phyloP scores from a whole-genome alignment of 2,797 vertebrate genomes.

The Oreochromis grahami region DNA sequence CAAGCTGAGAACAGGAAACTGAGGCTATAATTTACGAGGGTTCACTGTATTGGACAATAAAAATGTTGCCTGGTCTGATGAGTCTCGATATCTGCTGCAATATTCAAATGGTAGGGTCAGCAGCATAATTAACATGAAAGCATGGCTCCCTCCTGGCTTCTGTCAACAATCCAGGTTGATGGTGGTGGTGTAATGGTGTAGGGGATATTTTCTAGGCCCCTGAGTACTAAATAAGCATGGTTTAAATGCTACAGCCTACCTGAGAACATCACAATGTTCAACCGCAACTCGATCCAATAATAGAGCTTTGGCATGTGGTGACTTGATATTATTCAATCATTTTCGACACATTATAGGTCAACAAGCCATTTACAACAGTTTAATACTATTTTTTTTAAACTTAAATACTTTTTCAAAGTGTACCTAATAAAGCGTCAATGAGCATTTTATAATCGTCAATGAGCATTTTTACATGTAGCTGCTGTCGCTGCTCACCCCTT shows the following conservation, averaged over 20 bases:
- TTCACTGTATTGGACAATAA: no score
- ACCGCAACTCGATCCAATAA: not conserved
- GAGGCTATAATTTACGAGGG: no score
- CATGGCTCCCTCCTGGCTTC: not conserved
- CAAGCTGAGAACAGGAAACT: no score
- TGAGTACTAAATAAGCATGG: not conserved
- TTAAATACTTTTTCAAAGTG: not conserved
- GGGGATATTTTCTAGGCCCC: not conserved
- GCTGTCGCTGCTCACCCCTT: slow-evolving; percentile 80
- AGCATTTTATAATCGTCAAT: not conserved
- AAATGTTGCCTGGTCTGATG: not conserved
- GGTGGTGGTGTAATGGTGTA: not conserved
- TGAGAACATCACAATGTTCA: not conserved
- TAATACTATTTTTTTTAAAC: not conserved
- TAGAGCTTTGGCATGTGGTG: not conserved
- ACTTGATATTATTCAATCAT: not conserved
- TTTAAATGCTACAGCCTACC: not conserved
- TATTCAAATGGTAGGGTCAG: not conserved
- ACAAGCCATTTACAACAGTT: not conserved
- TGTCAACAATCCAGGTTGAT: not conserved
- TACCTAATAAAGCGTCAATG: not conserved
- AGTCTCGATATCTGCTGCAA: not conserved
- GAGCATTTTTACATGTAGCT: not conserved
- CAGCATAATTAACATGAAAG: not conserved
- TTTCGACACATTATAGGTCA: not conserved